Evolutionary conservation across 2,113 vertebrate species (phyloP), one percentile per base, ranked within the genome.

Genomic region (Ictidomys tridecemlineatus): DNA sequence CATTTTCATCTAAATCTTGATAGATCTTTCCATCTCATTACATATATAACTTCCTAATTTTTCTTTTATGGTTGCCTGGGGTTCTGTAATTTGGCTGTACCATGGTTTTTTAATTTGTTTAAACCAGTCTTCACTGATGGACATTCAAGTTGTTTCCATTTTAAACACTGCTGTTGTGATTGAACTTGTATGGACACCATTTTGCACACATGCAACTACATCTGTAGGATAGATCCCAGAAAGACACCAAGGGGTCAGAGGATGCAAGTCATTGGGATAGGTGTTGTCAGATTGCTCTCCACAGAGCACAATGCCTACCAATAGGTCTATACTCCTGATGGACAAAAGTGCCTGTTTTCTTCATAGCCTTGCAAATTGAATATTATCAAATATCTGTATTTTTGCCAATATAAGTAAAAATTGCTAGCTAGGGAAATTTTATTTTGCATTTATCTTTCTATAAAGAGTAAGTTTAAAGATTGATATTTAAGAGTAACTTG

Each of bases 401-500:
- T 95, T 78, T 84, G 48, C 28, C 37, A 85, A 51, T 67, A 20
- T 73, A 97, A 88, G 32, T 91, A 42, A 85, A 85, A 69, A 93
- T 42, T 77, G 32, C 11, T 89, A 73, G 37, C 11, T 42, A 65
- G 73, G 10, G 0, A 83, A 56, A 53, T 83, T 92, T 85, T 84
- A 48, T 58, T 94, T 93, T 91, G 48, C 1, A 77, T 58, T 91
- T 91, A 13, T 69, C 18, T 89, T 85, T 56, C 84, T 82, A n/a
- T 82, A 78, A 76, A 61, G 14, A 76, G 39, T 79, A 70, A 48
- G 13, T 90, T 86, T 93, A 39, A 72, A 82, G 12, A 45, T 84
- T 83, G 58, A 79, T 87, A 78, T 74, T 94, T 89, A 39, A 45
- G 58, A 84, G 32, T 58, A 32, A 87, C 73, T 83, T 72, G 6